phyloP scores from a whole-genome alignment of 2,888 invertebrate species.

The Rhopalosiphum nymphaeae region DNA sequence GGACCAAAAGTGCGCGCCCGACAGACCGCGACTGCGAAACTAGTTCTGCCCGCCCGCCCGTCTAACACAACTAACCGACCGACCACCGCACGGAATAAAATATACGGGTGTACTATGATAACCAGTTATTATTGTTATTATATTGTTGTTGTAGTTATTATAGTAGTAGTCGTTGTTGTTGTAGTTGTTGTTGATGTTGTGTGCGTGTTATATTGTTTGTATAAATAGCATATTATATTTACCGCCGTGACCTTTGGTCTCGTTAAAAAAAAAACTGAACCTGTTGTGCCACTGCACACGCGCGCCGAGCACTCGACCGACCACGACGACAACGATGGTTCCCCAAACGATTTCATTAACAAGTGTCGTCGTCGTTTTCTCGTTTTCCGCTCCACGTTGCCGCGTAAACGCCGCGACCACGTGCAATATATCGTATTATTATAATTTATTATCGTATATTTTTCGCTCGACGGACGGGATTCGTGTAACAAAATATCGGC shows the following conservation, averaged over 20 bases:
- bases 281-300: constrained; percentile 23
- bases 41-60: constrained; percentile 34
- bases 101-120: constrained; percentile 1
- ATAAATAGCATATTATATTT: neutral
- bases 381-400: constrained; percentile 31
- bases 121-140: constrained; percentile 59
- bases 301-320: neutral
- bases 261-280: constrained; percentile 60
- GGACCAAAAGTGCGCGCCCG: constrained; percentile 24
- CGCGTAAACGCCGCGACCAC: constrained; percentile 22
- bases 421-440: neutral
- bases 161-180: neutral
- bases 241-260: constrained; percentile 61
- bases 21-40: constrained; percentile 30
- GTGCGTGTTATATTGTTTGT: constrained; percentile 51
- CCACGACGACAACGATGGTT: neutral
- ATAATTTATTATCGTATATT: neutral
- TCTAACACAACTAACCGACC: neutral
- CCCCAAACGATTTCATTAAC: constrained; percentile 50
- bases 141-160: constrained; percentile 30
- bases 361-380: constrained; percentile 3
- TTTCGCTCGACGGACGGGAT: neutral
- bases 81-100: neutral
- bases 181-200: constrained; percentile 30
- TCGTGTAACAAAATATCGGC: neutral